Base-by-base conservation (phyloP, 1,140 invertebrate species). In the Drosophila ambigua region DNA sequence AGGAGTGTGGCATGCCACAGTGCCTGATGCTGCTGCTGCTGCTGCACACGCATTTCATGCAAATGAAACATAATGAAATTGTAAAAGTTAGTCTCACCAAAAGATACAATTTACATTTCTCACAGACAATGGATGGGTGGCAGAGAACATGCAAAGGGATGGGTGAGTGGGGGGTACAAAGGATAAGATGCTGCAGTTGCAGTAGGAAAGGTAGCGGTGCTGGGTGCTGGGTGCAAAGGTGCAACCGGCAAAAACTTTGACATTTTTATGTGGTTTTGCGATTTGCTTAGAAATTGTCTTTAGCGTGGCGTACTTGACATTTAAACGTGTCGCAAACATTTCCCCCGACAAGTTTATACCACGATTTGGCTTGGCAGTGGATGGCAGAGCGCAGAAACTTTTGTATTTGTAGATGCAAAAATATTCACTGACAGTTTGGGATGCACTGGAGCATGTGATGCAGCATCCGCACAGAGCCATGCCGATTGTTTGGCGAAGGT, bases 61-160 rank as follows among this genome's bases (percentile, higher is more conserved):
- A 88, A 87, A 88, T 82, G 83, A 72, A 88, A 88, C 83, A 88
- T 88, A 79, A 88, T 88, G 72, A 88, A 88, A 88, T 88, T 88
- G 83, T 88, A 74, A 88, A 88, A 88, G 83, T 88, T 88, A 71
- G 67, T 88, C 69, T 69, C 68, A 50, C 58, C 67, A 65, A 87
- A 83, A 77, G 83, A 88, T 79, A 88, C 79, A 79, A 88, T 88
- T 88, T 88, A 83, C 83, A 88, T 88, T 83, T 77, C 78, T 45
- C 69, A 69, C 68, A 76, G 66, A 80, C 71, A 80, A 80, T 74
- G 52, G 46, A 52, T 71, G 64, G 20, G 11, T 41, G 24, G 9
- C 39, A 39, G 39, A 6, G 26, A 4, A 24, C 24, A 52, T 11
- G n/a, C 5, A 24, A 41, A 41, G 54, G 0, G 23, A 4, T 4